These are phyloP conservation scores for Drosophila asahinai DNA, from an alignment of 1,140 invertebrate species.

Conservation along the genomic window DNA sequence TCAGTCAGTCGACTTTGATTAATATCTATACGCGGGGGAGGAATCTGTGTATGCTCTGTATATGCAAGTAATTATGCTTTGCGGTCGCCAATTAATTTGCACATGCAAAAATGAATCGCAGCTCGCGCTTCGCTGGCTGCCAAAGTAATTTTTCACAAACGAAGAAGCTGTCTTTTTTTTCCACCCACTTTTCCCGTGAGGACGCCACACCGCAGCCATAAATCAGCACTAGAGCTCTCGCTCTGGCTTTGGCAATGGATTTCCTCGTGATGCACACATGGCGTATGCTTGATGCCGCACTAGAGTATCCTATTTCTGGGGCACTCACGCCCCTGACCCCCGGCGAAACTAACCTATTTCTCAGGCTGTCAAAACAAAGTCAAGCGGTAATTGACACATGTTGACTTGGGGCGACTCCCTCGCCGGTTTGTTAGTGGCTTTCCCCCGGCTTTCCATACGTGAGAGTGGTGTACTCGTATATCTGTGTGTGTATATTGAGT, in stretches of 20 bases:
- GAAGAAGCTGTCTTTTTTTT: conserved; percentile 2
- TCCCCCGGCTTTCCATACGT: neutral
- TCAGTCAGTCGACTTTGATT: conserved; percentile 44
- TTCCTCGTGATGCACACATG: conserved; percentile 18
- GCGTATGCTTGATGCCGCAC: conserved; percentile 38
- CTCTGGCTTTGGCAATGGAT: neutral
- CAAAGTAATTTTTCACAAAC: conserved; percentile 59
- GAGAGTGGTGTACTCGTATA: neutral
- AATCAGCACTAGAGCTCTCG: conserved; percentile 26
- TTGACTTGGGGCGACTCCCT: conserved; percentile 50
- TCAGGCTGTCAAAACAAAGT: conserved; percentile 74
- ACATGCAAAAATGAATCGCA: conserved; percentile 50
- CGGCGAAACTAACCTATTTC: conserved; percentile 56
- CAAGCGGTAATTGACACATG: conserved; percentile 80
- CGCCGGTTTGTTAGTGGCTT: conserved; percentile 6
- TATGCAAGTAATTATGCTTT: conserved; percentile 41
- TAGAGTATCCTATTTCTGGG: conserved; percentile 25
- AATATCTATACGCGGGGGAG: conserved; percentile 42
- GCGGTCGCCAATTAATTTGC: conserved; percentile 67
- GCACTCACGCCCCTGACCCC: conserved; percentile 1
- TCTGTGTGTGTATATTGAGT: neutral
- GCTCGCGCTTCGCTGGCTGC: conserved; percentile 46
- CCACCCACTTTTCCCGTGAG: neutral
- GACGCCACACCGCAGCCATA: conserved; percentile 22
- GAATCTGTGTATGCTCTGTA: neutral